Evolutionary conservation across 2,113 vertebrate species (phyloP), one percentile per base, ranked within the genome.

Genomic region (Pteruthius melanotis): DNA sequence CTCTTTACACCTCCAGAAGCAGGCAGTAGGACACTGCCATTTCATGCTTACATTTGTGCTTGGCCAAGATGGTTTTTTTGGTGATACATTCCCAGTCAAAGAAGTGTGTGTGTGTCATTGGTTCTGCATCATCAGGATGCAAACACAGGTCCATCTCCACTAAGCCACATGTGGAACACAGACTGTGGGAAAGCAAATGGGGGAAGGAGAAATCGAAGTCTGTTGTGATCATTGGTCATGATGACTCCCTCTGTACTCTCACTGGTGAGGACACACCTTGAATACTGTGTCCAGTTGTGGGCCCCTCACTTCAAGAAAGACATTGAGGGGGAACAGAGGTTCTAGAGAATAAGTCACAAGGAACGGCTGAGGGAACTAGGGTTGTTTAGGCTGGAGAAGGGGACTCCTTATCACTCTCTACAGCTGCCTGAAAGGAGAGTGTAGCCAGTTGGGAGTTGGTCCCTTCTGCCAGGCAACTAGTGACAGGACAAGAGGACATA

Each of bases 361-460:
- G 30, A 35, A 3, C 21, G 69, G 8, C 26, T 61, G 47, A 61
- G n/a, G 21, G 11, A 61, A 5, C 24, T 31, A 20, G 20, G 10
- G 6, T 6, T 76, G 30, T 76, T 76, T 49, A 35, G 35, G 13
- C 14, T 69, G 26, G 21, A 83, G 61, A 53, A 75, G 13, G n/a
- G 11, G 14, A 68, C 30, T 35, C 13, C n/a, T 40, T 30, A 26
- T 22, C 12, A 26, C 9, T 54, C 45, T 39, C 54, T 35, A 47
- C 24, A 61, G 12, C n/a, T 26, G 26, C 20, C 54, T 45, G 6
- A 40, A 53, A 76, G n/a, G n/a, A 75, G 11, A 3, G 2, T 22
- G 30, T 18, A 75, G 53, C 28, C 30, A 47, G 30, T 53, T 45
- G 24, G 17, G 15, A 2, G 24, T 13, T 0, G 0, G 6, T 39